phyloP scores from a whole-genome alignment of 2,113 vertebrate genomes.

The Gila orcuttii region DNA sequence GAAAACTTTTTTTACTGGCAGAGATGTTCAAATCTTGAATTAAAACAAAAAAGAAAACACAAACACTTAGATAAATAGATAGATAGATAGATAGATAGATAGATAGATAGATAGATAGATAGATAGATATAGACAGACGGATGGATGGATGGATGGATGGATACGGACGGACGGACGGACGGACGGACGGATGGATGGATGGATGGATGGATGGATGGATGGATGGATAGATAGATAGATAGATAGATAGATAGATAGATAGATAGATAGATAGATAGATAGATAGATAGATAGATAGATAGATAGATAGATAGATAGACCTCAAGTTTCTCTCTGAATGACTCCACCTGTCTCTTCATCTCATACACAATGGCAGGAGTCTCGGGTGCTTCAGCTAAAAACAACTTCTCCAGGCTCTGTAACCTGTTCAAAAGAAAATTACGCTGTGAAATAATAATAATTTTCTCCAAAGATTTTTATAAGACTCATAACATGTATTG shows the following conservation, averaged over 20 bases:
- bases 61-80: too few relatives aligned
- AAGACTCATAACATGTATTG: not conserved
- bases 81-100: too few relatives aligned
- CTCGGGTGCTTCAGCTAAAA: slow-evolving; percentile 68
- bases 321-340: slow-evolving; percentile 80
- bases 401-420: slow-evolving; percentile 78
- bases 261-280: not conserved
- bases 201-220: too few relatives aligned
- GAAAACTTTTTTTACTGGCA: too few relatives aligned
- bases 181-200: too few relatives aligned
- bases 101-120: too few relatives aligned
- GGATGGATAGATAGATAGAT: too few relatives aligned
- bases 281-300: not conserved
- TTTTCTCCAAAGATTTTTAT: not conserved
- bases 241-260: too few relatives aligned
- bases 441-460: too few relatives aligned
- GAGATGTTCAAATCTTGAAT: not conserved
- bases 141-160: too few relatives aligned
- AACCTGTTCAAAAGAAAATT: slow-evolving; percentile 62
- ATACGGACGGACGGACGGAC: too few relatives aligned
- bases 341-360: slow-evolving; percentile 80
- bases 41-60: not conserved
- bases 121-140: too few relatives aligned
- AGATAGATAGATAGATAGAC: slow-evolving; percentile 51
- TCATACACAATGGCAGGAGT: slow-evolving; percentile 75